Evolutionary conservation across 2,113 vertebrate species (phyloP).

Genomic region (Chaetorhynchus papuensis): DNA sequence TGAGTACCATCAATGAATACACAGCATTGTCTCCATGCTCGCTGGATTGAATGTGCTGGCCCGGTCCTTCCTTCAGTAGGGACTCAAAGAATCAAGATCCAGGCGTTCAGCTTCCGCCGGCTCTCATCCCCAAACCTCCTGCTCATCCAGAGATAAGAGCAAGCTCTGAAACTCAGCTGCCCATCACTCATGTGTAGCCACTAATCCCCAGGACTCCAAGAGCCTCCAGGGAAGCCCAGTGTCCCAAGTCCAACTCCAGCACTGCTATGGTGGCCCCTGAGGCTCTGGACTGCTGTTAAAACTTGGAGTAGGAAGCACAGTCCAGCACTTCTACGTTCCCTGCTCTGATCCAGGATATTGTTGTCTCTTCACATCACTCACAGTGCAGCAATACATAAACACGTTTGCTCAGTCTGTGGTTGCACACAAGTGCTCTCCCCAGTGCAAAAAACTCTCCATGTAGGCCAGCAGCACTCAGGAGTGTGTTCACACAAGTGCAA

Average conservation of each 20-base stretch:
- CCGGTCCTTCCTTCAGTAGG: background rate
- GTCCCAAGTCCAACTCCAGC: background rate
- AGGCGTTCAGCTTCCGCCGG: background rate
- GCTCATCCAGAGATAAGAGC: background rate
- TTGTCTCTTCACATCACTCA: too few relatives aligned
- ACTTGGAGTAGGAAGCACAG: too few relatives aligned
- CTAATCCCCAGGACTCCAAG: background rate
- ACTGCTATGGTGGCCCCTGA: background rate
- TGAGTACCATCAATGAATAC: background rate
- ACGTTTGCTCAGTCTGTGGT: fast-evolving
- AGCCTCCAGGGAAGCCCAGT: background rate
- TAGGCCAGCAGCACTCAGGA: too few relatives aligned
- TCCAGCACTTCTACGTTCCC: background rate
- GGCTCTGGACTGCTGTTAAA: too few relatives aligned
- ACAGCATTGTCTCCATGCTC: background rate
- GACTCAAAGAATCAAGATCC: background rate
- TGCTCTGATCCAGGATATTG: background rate
- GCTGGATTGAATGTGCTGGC: background rate
- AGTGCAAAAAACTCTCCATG: background rate
- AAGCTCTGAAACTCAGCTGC: background rate
- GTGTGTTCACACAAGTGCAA: background rate
- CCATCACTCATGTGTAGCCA: background rate
- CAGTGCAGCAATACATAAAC: background rate
- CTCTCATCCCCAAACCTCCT: background rate
- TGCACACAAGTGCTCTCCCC: background rate